phyloP scores from a whole-genome alignment of 2,113 vertebrate species.

The Trachemys scripta region DNA sequence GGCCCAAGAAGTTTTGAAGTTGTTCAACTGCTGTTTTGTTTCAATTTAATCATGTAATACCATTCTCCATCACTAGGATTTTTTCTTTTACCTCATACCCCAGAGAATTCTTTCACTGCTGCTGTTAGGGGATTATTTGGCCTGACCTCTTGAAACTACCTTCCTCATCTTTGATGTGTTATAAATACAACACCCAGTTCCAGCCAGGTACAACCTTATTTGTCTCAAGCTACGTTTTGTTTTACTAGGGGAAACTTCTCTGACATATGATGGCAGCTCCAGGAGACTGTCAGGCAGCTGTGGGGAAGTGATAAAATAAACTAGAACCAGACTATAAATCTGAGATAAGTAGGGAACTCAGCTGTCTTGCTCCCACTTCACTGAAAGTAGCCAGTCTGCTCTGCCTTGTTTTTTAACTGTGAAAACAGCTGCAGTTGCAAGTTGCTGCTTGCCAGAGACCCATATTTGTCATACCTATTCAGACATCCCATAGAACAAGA shows the following conservation, averaged over 20 bases:
- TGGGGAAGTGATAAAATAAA: not conserved
- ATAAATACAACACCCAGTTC: slow-evolving; percentile 15
- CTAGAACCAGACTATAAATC: slow-evolving; percentile 3
- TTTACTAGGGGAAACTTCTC: slow-evolving; percentile 15
- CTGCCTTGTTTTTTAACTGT: slow-evolving; percentile 50
- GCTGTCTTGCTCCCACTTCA: slow-evolving; percentile 23
- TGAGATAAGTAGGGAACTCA: not conserved
- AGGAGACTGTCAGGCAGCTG: not conserved
- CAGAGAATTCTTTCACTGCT: not conserved
- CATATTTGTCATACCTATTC: slow-evolving; percentile 73
- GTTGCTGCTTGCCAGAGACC: slow-evolving; percentile 74
- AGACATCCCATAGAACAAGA: slow-evolving; percentile 65
- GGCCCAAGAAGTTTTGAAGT: not conserved
- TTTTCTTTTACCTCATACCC: not conserved
- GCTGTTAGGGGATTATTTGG: not conserved
- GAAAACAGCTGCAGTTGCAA: slow-evolving; percentile 72
- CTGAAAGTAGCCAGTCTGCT: slow-evolving; percentile 16
- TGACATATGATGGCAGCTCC: not conserved
- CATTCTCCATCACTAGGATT: not conserved
- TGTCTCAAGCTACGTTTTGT: not conserved
- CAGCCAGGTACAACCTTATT: not conserved
- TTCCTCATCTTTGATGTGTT: not conserved
- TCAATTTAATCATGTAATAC: not conserved
- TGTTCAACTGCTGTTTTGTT: not conserved
- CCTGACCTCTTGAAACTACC: not conserved